A percentile compares a stretch with the other conserved stretches of the same genome.
Conservation (phyloP, 2,888 invertebrate genomes). For the Osmoderma eremita region DNA sequence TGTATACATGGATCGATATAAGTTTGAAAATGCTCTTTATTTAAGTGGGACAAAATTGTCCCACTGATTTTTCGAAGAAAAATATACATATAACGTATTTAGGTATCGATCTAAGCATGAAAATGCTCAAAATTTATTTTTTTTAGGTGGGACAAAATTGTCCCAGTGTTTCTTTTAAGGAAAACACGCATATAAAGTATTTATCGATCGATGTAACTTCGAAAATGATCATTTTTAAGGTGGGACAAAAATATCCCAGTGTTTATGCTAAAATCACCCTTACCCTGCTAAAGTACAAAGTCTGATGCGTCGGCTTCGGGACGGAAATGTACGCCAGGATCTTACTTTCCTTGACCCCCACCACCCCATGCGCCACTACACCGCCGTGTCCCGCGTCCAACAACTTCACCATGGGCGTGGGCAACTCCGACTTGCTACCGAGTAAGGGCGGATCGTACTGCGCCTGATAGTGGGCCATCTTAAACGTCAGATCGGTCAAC, state of each 20-base stretch:
- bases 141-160: too few relatives aligned
- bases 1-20: too few relatives aligned
- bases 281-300: slow-evolving; percentile 90
- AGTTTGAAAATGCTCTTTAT: too few relatives aligned
- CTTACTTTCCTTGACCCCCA: slow-evolving; percentile 83
- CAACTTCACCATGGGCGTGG: slow-evolving; percentile 66
- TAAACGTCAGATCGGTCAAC: slow-evolving; percentile 80
- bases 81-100: too few relatives aligned
- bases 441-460: slow-evolving; percentile 83
- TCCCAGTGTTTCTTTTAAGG: too few relatives aligned
- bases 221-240: too few relatives aligned
- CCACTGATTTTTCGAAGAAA: too few relatives aligned
- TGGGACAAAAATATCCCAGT: slow-evolving; percentile 7
- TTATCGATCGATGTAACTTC: too few relatives aligned
- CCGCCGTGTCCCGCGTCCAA: slow-evolving; percentile 73
- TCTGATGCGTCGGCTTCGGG: slow-evolving; percentile 84
- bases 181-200: too few relatives aligned
- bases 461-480: slow-evolving; percentile 85
- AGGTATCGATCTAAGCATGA: too few relatives aligned
- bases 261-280: slow-evolving; percentile 56
- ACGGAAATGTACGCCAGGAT: slow-evolving; percentile 90
- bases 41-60: too few relatives aligned
- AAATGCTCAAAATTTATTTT: too few relatives aligned
- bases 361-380: slow-evolving; percentile 76
- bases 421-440: slow-evolving; percentile 62